Evolutionary conservation across 2,113 vertebrate genomes (phyloP).

Genomic region (Rissa tridactyla): DNA sequence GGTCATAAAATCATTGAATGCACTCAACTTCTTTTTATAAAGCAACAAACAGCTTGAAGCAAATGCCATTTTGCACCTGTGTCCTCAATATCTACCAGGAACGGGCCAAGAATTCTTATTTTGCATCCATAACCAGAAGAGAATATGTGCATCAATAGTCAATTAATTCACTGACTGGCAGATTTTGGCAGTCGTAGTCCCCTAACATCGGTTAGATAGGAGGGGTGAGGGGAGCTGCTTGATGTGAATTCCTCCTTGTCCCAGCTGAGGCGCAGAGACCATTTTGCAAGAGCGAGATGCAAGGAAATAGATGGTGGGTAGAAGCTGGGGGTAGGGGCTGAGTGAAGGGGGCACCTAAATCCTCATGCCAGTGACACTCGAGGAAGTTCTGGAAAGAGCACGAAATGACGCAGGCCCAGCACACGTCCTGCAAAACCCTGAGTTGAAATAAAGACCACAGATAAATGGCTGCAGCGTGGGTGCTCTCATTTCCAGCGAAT

Average conservation of each 20-base stretch:
- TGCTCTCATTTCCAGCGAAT: not conserved
- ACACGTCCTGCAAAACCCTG: not conserved
- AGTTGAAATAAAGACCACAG: not conserved
- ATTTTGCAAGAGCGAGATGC: not conserved
- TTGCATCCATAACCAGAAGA: not conserved
- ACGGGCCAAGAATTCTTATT: not conserved
- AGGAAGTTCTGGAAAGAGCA: not conserved
- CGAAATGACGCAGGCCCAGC: not conserved
- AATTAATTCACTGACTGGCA: not conserved
- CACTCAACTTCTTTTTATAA: not conserved
- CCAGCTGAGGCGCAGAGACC: not conserved
- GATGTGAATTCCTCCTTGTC: not conserved
- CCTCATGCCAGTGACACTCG: not conserved
- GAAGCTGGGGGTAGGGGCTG: not conserved
- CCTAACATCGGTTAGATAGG: not conserved
- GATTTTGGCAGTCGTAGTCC: not conserved
- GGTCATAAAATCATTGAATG: not conserved
- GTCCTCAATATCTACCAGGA: not conserved
- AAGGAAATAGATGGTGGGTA: not conserved
- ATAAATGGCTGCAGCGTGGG: not conserved
- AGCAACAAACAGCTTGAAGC: not conserved
- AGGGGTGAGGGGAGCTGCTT: not conserved
- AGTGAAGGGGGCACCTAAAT: not conserved
- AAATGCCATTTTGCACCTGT: not conserved
- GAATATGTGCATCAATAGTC: not conserved